Conservation (phyloP, 2,888 invertebrate species). For the Harmothoe impar region DNA sequence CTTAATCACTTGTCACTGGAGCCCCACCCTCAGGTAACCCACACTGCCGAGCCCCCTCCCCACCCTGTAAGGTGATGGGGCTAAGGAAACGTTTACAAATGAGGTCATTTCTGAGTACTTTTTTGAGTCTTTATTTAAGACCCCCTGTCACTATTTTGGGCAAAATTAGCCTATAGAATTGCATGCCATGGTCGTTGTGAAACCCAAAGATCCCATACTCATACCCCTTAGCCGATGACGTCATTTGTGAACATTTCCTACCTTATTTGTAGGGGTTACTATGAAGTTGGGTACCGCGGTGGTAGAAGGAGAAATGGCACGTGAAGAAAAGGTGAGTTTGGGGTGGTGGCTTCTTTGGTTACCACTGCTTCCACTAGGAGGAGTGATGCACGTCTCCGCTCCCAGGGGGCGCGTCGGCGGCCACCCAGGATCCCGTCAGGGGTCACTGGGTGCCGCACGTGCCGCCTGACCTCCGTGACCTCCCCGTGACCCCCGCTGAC, state of each 20-base stretch:
- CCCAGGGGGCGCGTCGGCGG: slow-evolving; percentile 12
- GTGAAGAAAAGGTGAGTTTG: neutral
- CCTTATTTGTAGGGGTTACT: no score
- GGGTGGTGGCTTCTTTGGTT: neutral
- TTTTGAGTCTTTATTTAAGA: no score
- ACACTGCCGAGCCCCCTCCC: neutral
- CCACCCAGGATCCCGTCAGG: slow-evolving; percentile 23
- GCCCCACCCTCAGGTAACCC: slow-evolving; percentile 15
- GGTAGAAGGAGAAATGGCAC: no score
- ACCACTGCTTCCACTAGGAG: neutral
- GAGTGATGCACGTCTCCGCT: neutral
- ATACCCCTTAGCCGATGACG: neutral
- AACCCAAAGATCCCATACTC: no score
- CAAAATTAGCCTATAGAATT: no score
- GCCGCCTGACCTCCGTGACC: slow-evolving; percentile 1
- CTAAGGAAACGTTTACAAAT: no score
- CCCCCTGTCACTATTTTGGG: no score
- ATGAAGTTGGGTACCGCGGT: no score
- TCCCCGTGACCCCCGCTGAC: slow-evolving; percentile 11
- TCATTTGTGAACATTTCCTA: no score
- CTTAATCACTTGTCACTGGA: neutral
- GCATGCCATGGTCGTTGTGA: no score
- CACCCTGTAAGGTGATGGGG: neutral
- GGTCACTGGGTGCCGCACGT: slow-evolving; percentile 51
- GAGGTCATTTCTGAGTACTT: no score